Conservation (phyloP, 2,113 vertebrate species). For the Oryzias javanicus region DNA sequence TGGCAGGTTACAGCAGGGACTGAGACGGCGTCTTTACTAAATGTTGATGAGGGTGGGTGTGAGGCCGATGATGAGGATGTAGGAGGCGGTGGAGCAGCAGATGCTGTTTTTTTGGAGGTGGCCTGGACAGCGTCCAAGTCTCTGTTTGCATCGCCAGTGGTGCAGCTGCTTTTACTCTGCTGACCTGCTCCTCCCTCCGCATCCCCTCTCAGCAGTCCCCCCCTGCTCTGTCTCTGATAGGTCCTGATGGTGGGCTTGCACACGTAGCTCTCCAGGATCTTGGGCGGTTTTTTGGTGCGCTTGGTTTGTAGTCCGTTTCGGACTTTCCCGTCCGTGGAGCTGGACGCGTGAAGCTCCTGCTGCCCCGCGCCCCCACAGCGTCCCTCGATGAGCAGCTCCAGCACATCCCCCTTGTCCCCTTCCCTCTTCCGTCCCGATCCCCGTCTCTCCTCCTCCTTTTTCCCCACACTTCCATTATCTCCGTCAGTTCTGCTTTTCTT, state of each 20-base stretch:
- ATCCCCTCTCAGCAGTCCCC: conserved; percentile 42
- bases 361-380: conserved; percentile 68
- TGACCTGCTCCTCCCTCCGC: conserved; percentile 49
- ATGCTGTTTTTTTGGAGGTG: conserved; percentile 60
- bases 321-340: conserved; percentile 88
- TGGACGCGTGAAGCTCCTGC: conserved; percentile 84
- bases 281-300: conserved; percentile 96
- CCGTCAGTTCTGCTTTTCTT: conserved; percentile 53
- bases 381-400: conserved; percentile 74
- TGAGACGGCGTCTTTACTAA: conserved; percentile 35
- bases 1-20: conserved; percentile 46
- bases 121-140: conserved; percentile 57
- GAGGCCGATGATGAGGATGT: conserved; percentile 47
- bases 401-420: conserved; percentile 68
- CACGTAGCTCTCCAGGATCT: conserved; percentile 97
- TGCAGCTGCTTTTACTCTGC: conserved; percentile 52
- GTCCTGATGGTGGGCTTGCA: conserved; percentile 94
- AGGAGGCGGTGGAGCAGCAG: conserved; percentile 48
- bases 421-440: conserved; percentile 52
- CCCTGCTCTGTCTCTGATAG: conserved; percentile 80
- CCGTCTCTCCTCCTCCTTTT: conserved; percentile 56
- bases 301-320: conserved; percentile 93
- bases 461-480: conserved; percentile 37
- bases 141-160: conserved; percentile 45
- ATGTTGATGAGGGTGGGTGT: conserved; percentile 40